Base-by-base conservation (phyloP, 2,113 vertebrate genomes). In the Pelvicachromis taeniatus region DNA sequence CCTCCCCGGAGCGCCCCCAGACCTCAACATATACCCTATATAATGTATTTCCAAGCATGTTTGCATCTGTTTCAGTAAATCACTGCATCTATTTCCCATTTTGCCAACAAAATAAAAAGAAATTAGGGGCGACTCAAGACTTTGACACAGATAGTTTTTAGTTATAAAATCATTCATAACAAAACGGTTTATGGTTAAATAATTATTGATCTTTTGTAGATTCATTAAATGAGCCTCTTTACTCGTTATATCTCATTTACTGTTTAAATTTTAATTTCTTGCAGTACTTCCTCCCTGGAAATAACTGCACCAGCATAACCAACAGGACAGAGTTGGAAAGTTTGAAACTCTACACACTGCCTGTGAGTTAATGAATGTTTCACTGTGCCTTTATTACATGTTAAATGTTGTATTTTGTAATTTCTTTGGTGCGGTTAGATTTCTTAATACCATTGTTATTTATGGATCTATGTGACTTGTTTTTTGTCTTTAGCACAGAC, bases 241-340 rank as follows among this genome's bases (percentile, higher is more conserved):
- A 29, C 23, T 21, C 31, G 2, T 61, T 38, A 78, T 16, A 23
- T 16, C 2, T 6, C 11, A 23, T 4, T 23, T 33, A 68, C 48
- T 55, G 19, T 85, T 83, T 58, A 19, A 31, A 0, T 63, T 3
- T 13, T 21, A 38, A 38, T 63, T 77, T 3, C 14, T n/a, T 82
- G 38, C 87, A 98, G 97, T 81, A 96, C 82, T 96, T 97, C 87
- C 85, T 95, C 33, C 95, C 95, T 3, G 91, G 90, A 75, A 82
- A 94, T 5, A 87, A 89, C 87, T 97, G 96, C 87, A 88, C 85
- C 11, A 53, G 61, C 1, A 5, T 29, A 1, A 14, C 70, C 5
- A 96, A 96, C 92, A 63, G 10, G 35, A 92, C 95, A 1, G 68
- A 77, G 10, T 78, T 92, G n/a, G 94, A 93, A n/a, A 78, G 40